Evolutionary conservation across 2,888 invertebrate species (phyloP), one percentile per base, ranked within the genome.

Genomic region (Agriopis aurantiaria): DNA sequence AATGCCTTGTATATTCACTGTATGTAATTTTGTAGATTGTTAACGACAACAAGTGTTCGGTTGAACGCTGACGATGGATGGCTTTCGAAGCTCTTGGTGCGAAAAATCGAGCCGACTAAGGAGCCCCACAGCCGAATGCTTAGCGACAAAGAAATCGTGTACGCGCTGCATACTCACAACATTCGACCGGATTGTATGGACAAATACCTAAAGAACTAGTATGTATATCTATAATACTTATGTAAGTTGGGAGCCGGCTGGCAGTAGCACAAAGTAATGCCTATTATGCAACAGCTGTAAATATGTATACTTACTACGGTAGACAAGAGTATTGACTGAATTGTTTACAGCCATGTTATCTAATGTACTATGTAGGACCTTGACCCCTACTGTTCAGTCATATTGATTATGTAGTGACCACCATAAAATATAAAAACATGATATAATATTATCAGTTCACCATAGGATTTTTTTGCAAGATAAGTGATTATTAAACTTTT

Each of bases 41-140:
- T 94, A 78, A 85, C 89, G 49, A 91, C 90, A 67, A 88, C 91
- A 79, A 91, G 85, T 83, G 82, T 85, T 59, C 83, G 88, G 59
- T 78, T 88, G 68, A 91, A 85, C 69, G 89, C 93, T 33, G 95
- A 95, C 71, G 97, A 97, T 92, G 97, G 98, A 79, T 98, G 98
- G 98, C 93, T 98, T 68, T 97, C 97, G 78, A 98, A 98, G 90
- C 92, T 99, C 75, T 94, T 98, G 82, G 98, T 98, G 55, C 95
- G 98, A 73, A 97, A 97, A 88, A 98, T 99, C 85, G 98, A 99
- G 87, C 98, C 98, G 7, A 98, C 98, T 2, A 98, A 98, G 90
- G 98, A 99, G 88, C 97, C 99, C 4, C 99, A 99, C 91, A 99
- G 99, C 84, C 97, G 98, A 75, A 98, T 99, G 97, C 95, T 99